These are phyloP conservation scores for Leuciscus idus DNA, from an alignment of 2,113 vertebrate species.

Conservation along the genomic window DNA sequence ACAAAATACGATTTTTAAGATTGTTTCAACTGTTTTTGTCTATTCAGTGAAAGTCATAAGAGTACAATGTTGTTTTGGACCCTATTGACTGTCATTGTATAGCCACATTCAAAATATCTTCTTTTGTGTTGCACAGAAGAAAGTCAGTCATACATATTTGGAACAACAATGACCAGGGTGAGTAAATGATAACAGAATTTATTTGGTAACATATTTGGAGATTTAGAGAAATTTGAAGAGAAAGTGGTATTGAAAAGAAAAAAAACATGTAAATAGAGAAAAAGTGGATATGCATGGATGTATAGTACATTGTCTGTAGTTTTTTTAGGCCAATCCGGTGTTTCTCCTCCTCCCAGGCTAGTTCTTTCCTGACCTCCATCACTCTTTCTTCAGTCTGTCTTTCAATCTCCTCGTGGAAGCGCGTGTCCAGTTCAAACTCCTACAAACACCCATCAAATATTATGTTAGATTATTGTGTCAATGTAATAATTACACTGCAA, in stretches of 20 bases:
- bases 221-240: not conserved
- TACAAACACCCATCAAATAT: constrained; percentile 59
- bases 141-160: not conserved
- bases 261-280: not conserved
- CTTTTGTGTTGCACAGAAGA: not conserved
- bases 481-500: not conserved
- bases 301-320: constrained; percentile 66
- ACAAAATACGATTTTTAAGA: too few relatives aligned
- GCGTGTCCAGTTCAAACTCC: constrained; percentile 82
- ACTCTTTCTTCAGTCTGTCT: constrained; percentile 74
- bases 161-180: not conserved
- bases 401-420: constrained; percentile 78
- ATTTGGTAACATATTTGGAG: not conserved
- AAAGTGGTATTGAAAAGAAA: not conserved
- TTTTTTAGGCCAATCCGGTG: constrained; percentile 78
- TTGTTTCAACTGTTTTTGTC: too few relatives aligned
- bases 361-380: constrained; percentile 77
- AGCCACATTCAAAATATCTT: not conserved
- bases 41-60: too few relatives aligned
- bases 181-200: not conserved
- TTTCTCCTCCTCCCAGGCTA: constrained; percentile 87
- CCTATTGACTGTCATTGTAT: not conserved
- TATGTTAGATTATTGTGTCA: not conserved
- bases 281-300: not conserved
- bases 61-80: too few relatives aligned